These are phyloP conservation scores for Glaucopsyche alexis DNA, from an alignment of 2,888 invertebrate species.

Conservation along the genomic window DNA sequence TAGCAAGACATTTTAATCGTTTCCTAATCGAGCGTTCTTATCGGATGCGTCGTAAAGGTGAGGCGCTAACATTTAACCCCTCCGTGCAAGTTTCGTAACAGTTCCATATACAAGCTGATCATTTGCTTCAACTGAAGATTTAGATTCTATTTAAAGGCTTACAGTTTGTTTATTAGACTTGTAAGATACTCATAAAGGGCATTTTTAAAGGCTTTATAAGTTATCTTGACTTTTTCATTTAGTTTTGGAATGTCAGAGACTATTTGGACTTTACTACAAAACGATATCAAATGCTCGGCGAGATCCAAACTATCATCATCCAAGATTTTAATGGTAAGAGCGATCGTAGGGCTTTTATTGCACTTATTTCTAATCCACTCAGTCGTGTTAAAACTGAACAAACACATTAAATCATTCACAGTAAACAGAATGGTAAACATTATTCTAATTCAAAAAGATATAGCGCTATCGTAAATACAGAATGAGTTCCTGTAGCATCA, in stretches of 20 bases:
- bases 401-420: conserved; percentile 6
- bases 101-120: conserved; percentile 22
- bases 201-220: neutral
- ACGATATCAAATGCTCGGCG: neutral
- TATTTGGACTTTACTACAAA: too few species aligned
- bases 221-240: neutral
- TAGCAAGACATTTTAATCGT: conserved; percentile 39
- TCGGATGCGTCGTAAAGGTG: conserved; percentile 42
- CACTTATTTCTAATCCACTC: conserved; percentile 4
- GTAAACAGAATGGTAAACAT: conserved; percentile 12
- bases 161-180: neutral
- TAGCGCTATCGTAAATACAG: conserved; percentile 3
- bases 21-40: conserved; percentile 42
- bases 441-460: conserved; percentile 19
- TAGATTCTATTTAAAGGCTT: neutral
- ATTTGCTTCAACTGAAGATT: neutral
- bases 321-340: neutral
- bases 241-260: neutral
- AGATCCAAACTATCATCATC: neutral
- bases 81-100: conserved; percentile 39
- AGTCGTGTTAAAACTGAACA: neutral
- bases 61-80: conserved; percentile 42
- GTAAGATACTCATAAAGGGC: neutral
- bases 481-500: conserved; percentile 23
- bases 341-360: neutral